These are phyloP conservation scores for Tinamus guttatus DNA, from an alignment of 2,113 vertebrate species.

Conservation along the genomic window DNA sequence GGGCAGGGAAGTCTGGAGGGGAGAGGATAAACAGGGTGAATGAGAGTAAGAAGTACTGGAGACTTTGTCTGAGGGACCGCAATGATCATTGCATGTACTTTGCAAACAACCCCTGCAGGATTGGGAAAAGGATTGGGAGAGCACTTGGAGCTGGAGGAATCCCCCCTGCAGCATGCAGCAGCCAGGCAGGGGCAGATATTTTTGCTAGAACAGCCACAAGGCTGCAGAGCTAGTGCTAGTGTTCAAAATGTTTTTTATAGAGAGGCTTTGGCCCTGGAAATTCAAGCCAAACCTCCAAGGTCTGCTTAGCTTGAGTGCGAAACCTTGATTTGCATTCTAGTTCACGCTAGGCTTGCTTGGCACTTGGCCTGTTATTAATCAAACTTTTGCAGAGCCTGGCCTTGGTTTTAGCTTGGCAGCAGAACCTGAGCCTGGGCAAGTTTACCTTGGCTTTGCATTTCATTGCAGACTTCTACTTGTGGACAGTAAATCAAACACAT, in stretches of 20 bases:
- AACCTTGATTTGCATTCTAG: not conserved
- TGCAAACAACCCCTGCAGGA: not conserved
- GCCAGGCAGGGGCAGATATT: not conserved
- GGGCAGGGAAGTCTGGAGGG: not conserved
- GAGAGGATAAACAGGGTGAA: not conserved
- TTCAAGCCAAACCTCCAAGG: not conserved
- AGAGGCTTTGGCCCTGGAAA: not conserved
- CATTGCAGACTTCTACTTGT: not conserved
- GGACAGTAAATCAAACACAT: not conserved
- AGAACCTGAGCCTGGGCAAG: not conserved
- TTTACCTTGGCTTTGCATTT: slow-evolving; percentile 15
- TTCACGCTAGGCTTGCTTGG: not conserved
- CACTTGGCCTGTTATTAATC: not conserved
- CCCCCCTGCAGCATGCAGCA: not conserved
- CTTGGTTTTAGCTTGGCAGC: not conserved
- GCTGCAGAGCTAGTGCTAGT: not conserved
- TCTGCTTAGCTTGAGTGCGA: not conserved
- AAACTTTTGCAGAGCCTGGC: not conserved
- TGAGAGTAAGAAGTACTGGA: not conserved
- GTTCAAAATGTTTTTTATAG: not conserved
- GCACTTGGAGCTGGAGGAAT: not conserved
- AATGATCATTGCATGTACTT: not conserved
- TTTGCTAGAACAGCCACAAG: not conserved
- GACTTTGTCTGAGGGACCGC: not conserved
- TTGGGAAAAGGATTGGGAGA: not conserved